A percentile compares a stretch with the other conserved stretches of the same genome.
phyloP scores from a whole-genome alignment of 2,113 vertebrate species.

The Gila orcuttii region DNA sequence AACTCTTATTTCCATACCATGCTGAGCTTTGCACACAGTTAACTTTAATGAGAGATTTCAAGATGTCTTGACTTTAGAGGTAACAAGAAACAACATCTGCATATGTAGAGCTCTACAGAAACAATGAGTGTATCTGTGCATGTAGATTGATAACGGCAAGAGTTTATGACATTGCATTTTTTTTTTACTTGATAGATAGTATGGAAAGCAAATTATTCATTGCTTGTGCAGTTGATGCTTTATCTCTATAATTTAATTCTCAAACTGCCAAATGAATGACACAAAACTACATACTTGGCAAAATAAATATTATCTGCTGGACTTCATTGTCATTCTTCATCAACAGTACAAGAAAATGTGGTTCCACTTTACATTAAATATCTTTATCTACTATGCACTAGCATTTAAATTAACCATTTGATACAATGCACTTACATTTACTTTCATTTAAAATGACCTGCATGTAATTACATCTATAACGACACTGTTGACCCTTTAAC shows the following conservation, averaged over 20 bases:
- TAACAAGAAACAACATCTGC: not conserved
- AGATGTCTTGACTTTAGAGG: not conserved
- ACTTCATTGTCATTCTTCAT: not conserved
- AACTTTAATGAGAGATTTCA: conserved; percentile 8
- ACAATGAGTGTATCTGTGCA: not conserved
- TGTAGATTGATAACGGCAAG: not conserved
- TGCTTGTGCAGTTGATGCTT: not conserved
- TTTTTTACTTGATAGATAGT: not conserved
- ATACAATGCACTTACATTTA: too few relatives aligned
- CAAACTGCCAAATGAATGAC: not conserved
- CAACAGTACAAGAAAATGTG: not conserved
- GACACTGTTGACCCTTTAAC: too few relatives aligned
- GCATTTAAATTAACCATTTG: too few relatives aligned
- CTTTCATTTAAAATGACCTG: too few relatives aligned
- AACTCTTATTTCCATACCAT: not conserved
- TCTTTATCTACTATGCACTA: too few relatives aligned
- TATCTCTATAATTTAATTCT: not conserved
- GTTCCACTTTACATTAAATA: too few relatives aligned
- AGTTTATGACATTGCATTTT: not conserved
- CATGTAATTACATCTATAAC: too few relatives aligned
- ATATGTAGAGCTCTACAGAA: not conserved
- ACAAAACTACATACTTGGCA: not conserved
- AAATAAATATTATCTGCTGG: not conserved
- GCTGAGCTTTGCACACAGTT: not conserved
- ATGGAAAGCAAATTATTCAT: not conserved